These are phyloP conservation scores for Megalurothrips usitatus DNA, from an alignment of 2,888 invertebrate genomes.

Conservation along the genomic window DNA sequence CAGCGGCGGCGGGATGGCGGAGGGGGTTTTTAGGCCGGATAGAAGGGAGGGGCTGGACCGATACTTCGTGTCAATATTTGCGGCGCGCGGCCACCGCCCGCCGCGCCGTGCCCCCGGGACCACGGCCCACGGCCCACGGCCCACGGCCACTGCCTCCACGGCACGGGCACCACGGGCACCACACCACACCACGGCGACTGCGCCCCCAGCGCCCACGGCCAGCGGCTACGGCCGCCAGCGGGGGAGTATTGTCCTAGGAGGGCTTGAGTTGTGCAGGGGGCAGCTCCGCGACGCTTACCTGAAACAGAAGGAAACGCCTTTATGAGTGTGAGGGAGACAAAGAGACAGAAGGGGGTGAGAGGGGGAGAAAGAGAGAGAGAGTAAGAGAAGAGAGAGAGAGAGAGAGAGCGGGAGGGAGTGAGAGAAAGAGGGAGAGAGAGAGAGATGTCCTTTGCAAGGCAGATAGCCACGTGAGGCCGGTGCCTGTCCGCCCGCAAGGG, in stretches of 20 bases:
- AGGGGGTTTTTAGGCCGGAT: background rate
- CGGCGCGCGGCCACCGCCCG: background rate
- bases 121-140: no score
- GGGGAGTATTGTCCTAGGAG: background rate
- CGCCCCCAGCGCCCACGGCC: no score
- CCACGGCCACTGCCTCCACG: no score
- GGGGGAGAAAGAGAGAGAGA: background rate
- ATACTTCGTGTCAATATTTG: slow-evolving; percentile 25
- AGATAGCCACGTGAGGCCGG: background rate
- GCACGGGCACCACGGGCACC: no score
- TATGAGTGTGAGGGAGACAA: background rate
- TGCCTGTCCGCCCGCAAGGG: no score
- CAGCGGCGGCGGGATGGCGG: no score
- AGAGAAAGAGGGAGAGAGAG: slow-evolving; percentile 3
- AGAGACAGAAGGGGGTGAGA: background rate
- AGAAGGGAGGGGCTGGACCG: background rate
- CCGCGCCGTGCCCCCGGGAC: background rate
- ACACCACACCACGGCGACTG: no score
- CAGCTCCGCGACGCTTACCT: background rate
- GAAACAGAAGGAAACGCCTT: background rate
- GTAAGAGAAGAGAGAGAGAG: slow-evolving; percentile 7
- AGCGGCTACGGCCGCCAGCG: no score
- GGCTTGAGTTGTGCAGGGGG: no score
- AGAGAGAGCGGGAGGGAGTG: slow-evolving; percentile 9
- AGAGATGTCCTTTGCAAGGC: background rate